phyloP scores from a whole-genome alignment of 2,888 invertebrate species.

The Xanthorhoe spadicearia region DNA sequence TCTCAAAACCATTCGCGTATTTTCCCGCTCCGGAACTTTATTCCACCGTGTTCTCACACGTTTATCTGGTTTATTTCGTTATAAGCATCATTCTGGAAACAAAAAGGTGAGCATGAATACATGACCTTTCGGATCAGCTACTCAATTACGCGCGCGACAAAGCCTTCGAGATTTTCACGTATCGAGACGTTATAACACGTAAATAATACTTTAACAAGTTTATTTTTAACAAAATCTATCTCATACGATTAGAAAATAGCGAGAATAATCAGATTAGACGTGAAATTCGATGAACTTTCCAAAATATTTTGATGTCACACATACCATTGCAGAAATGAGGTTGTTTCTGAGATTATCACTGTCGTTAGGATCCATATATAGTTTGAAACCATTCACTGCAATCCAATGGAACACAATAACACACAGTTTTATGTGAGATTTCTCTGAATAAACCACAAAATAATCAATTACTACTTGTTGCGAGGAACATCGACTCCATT shows the following conservation, averaged over 20 bases:
- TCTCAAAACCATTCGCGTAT: conserved; percentile 86
- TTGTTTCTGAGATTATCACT: conserved; percentile 66
- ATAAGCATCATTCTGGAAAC: conserved; percentile 69
- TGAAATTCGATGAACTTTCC: conserved; percentile 77
- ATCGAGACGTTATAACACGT: conserved; percentile 37
- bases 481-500: conserved; percentile 86
- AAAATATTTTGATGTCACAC: conserved; percentile 86
- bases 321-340: conserved; percentile 79
- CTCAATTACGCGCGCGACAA: conserved; percentile 84
- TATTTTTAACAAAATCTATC: conserved; percentile 35
- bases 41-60: conserved; percentile 39
- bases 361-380: conserved; percentile 69
- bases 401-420: conserved; percentile 64
- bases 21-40: conserved; percentile 39
- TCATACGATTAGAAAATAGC: conserved; percentile 44
- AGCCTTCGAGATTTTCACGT: conserved; percentile 62
- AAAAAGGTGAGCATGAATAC: conserved; percentile 75
- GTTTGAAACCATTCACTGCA: conserved; percentile 65
- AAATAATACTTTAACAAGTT: conserved; percentile 32
- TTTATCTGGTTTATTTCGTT: conserved; percentile 49
- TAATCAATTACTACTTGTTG: conserved; percentile 65
- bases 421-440: conserved; percentile 70
- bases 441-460: conserved; percentile 60
- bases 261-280: conserved; percentile 44
- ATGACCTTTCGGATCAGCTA: conserved; percentile 83